A percentile compares a stretch with the other conserved stretches of the same genome.
Conservation (phyloP, 2,888 invertebrate species). For the Orthosia cruda region DNA sequence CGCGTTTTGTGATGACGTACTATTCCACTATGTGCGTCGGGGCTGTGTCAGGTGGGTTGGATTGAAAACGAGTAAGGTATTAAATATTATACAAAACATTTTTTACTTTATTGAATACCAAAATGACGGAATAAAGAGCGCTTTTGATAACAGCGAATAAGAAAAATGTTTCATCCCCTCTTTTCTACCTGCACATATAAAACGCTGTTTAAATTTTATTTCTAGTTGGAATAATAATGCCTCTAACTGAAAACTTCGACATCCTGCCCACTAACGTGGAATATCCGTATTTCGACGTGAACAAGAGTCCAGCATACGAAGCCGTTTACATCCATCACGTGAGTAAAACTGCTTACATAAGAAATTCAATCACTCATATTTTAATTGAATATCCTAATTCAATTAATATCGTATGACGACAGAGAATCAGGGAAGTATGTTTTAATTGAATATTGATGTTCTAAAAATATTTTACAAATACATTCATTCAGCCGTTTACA, state of each 20-base stretch:
- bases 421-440: background rate
- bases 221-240: constrained; percentile 88
- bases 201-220: constrained; percentile 33
- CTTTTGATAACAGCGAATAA: constrained; percentile 7
- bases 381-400: constrained; percentile 42
- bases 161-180: background rate
- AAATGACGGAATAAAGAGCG: background rate
- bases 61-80: background rate
- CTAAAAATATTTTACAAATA: constrained; percentile 5
- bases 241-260: constrained; percentile 87
- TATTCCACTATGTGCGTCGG: constrained; percentile 89
- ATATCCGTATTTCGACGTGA: constrained; percentile 86
- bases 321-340: constrained; percentile 87
- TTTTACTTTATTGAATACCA: background rate
- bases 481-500: background rate
- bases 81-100: background rate
- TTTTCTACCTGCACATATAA: background rate
- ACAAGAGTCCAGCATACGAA: constrained; percentile 83
- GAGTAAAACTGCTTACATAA: constrained; percentile 70
- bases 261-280: constrained; percentile 90
- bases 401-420: constrained; percentile 19
- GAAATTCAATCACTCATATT: constrained; percentile 47
- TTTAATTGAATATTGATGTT: constrained; percentile 10
- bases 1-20: constrained; percentile 87
- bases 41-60: constrained; percentile 85